These are phyloP conservation scores for Ormyrus rosae DNA, from an alignment of 2,888 invertebrate genomes.

Conservation along the genomic window DNA sequence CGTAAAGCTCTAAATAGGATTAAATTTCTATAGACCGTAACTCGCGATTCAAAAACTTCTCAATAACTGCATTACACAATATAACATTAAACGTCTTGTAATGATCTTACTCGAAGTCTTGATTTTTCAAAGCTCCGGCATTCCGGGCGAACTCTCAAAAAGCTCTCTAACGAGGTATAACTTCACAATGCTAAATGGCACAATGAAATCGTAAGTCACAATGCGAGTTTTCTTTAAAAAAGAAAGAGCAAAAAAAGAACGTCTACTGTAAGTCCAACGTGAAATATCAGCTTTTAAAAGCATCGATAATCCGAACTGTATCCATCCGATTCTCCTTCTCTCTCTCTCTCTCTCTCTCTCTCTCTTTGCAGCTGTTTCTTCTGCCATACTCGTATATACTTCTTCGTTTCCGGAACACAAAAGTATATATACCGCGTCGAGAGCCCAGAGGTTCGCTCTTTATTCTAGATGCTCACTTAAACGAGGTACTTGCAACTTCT, in stretches of 20 bases:
- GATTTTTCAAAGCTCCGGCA: slow-evolving; percentile 5
- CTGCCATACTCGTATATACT: slow-evolving; percentile 5
- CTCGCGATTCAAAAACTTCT: too few relatives aligned
- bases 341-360: not conserved
- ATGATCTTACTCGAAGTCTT: not conserved
- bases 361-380: slow-evolving; percentile 24
- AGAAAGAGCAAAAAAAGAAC: not conserved
- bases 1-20: too few relatives aligned
- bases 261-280: slow-evolving; percentile 18
- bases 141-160: slow-evolving; percentile 9
- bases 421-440: slow-evolving; percentile 20
- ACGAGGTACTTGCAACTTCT: slow-evolving; percentile 25
- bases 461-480: slow-evolving; percentile 37
- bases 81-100: not conserved
- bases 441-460: slow-evolving; percentile 29
- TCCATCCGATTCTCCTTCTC: slow-evolving; percentile 27
- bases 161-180: slow-evolving; percentile 48
- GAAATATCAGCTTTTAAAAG: slow-evolving; percentile 52
- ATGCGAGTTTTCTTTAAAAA: slow-evolving; percentile 12
- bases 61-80: too few relatives aligned
- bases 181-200: slow-evolving; percentile 25
- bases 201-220: slow-evolving; percentile 29
- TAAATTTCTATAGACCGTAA: too few relatives aligned
- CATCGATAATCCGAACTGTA: slow-evolving; percentile 47
- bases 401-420: slow-evolving; percentile 22